Base-by-base conservation (phyloP, 2,113 vertebrate species). In the Phrynocephalus versicolor region DNA sequence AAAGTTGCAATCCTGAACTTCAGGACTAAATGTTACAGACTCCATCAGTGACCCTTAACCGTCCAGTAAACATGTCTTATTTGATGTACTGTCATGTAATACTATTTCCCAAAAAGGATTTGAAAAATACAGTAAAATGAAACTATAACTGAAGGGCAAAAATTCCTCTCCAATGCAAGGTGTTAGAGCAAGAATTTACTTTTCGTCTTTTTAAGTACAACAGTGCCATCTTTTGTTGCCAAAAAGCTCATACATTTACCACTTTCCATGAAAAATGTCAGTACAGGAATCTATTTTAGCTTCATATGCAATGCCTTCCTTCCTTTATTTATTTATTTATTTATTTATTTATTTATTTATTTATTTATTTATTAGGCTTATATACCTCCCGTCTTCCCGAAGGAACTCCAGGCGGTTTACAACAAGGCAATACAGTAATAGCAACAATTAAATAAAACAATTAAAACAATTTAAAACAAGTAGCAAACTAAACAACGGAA, bases 171-270 rank as follows among this genome's bases (percentile, higher is more conserved):
- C 0, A 41, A 21, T 39, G 12, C 13, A 58, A 27, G 12, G 35
- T 1, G 21, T 25, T n/a, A 13, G 35, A 76, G 8, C 5, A 58
- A 57, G 33, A 21, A 72, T 83, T 79, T 87, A 81, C 57, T 6
- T 82, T 69, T 10, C 33, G 30, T 37, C 72, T 87, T 92, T 86
- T 67, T 30, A 87, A 93, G 79, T 60, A 21, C 8, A 92, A 93
- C 81, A 90, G 87, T 91, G 90, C 94, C 94, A 90, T 64, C 94
- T 91, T 85, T 82, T 94, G 94, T 80, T 85, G 1, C 0, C 83
- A 86, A 80, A 15, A 1, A 35, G n/a, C 1, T 37, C 90, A 72
- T 57, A 83, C 88, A 81, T 0, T 37, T 2, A 60, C 23, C 82
- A 85, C 14, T 69, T 60, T 30, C 33, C 18, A 37, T 58, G n/a